A percentile compares a stretch with the other conserved stretches of the same genome.
Conservation (phyloP, 2,797 vertebrate species). For the Bradypodion ventrale region DNA sequence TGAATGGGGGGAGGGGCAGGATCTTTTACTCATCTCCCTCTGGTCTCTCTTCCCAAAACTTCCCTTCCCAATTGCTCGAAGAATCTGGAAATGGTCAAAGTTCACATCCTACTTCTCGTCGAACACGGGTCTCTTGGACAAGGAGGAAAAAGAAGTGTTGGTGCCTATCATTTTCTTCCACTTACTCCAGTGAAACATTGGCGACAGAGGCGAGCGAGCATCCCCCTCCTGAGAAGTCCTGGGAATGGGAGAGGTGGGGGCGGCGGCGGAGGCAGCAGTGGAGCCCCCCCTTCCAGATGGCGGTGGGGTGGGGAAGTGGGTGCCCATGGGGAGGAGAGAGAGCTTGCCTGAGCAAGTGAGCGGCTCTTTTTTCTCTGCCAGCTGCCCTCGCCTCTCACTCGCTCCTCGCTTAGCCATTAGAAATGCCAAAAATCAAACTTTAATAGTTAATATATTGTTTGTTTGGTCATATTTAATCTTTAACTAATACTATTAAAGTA, state of each 20-base stretch:
- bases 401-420: no score
- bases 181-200: slow-evolving; percentile 98
- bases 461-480: no score
- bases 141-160: slow-evolving; percentile 85
- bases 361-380: not conserved
- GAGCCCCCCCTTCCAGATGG: no score
- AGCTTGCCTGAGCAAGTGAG: not conserved
- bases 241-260: slow-evolving; percentile 60
- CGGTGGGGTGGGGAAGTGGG: no score
- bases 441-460: no score
- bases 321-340: not conserved
- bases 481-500: no score
- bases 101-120: slow-evolving; percentile 97
- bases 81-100: slow-evolving; percentile 98
- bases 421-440: no score
- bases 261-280: not conserved
- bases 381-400: slow-evolving; percentile 25
- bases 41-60: slow-evolving; percentile 99
- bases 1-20: no score
- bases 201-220: slow-evolving; percentile 84
- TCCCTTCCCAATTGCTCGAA: slow-evolving; percentile 95
- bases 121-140: slow-evolving; percentile 95
- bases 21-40: no score
- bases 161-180: slow-evolving; percentile 98
- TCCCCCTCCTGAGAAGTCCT: slow-evolving; percentile 81